Conservation (phyloP, 2,797 vertebrate genomes). For the Loriculus beryllinus region DNA sequence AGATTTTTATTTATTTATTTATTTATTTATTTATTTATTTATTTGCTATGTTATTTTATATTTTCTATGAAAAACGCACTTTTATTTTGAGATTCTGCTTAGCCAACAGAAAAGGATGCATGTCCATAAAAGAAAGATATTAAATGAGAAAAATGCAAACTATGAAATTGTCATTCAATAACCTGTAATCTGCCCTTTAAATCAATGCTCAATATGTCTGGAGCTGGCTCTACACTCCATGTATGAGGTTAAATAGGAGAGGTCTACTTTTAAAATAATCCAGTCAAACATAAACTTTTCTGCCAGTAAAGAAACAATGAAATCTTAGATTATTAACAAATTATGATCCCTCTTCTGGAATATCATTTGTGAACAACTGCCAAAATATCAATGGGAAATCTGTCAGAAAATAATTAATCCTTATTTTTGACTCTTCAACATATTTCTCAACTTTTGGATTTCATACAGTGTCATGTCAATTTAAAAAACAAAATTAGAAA, state of each 20-base stretch:
- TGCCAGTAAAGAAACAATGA: not conserved
- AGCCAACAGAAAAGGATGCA: not conserved
- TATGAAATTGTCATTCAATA: not conserved
- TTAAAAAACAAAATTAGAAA: not conserved
- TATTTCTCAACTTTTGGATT: not conserved
- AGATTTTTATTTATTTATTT: not conserved
- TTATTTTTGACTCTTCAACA: not conserved
- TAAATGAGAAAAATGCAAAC: not conserved
- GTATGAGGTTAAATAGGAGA: not conserved
- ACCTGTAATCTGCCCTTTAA: not conserved
- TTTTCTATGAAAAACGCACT: not conserved
- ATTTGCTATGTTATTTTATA: not conserved
- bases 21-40: not conserved
- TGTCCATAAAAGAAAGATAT: not conserved
- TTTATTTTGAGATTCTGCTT: not conserved
- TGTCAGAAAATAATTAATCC: not conserved
- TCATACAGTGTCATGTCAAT: not conserved
- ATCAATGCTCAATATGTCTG: not conserved
- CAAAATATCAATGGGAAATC: not conserved
- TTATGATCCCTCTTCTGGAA: not conserved
- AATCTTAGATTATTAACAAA: not conserved
- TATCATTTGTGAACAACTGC: fast-evolving
- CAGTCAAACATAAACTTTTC: not conserved
- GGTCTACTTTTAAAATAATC: not conserved
- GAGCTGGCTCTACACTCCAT: not conserved